Conservation (phyloP, 2,797 vertebrate genomes). For the Pelobates cultripes region DNA sequence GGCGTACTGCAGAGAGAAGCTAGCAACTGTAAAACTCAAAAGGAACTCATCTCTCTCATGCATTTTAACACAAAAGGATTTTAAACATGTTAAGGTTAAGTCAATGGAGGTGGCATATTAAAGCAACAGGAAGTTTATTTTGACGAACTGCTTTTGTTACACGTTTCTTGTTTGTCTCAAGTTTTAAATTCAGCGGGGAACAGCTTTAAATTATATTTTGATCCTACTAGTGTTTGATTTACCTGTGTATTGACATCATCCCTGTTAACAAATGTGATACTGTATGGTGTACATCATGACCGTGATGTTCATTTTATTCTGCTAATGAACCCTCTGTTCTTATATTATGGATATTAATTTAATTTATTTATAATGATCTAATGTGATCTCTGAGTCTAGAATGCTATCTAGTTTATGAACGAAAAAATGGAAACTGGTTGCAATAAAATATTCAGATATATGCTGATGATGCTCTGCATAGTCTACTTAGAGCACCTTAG, state of each 20-base stretch:
- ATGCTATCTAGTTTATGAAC: too few species aligned
- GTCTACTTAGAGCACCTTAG: too few species aligned
- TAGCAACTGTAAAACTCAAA: constrained; percentile 54
- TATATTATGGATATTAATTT: too few species aligned
- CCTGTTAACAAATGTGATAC: background rate
- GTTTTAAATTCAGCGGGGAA: background rate
- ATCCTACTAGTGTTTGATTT: background rate
- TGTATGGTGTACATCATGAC: background rate
- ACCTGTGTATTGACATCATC: background rate
- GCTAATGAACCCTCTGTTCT: too few species aligned
- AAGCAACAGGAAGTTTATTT: constrained; percentile 5
- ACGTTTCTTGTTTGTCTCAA: background rate
- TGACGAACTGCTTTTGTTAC: background rate
- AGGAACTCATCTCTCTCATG: constrained; percentile 46
- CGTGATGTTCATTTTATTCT: too few species aligned
- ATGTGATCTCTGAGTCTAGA: too few species aligned
- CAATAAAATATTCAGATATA: too few species aligned
- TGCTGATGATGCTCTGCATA: too few species aligned
- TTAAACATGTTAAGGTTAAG: constrained; percentile 34
- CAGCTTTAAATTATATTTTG: background rate
- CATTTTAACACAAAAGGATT: constrained; percentile 46
- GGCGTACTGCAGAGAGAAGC: constrained; percentile 56
- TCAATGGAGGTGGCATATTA: background rate
- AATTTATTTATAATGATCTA: too few species aligned
- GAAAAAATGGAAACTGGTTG: too few species aligned